Evolutionary conservation across 2,888 invertebrate genomes (phyloP).

Genomic region (Ecliptopera silaceata): DNA sequence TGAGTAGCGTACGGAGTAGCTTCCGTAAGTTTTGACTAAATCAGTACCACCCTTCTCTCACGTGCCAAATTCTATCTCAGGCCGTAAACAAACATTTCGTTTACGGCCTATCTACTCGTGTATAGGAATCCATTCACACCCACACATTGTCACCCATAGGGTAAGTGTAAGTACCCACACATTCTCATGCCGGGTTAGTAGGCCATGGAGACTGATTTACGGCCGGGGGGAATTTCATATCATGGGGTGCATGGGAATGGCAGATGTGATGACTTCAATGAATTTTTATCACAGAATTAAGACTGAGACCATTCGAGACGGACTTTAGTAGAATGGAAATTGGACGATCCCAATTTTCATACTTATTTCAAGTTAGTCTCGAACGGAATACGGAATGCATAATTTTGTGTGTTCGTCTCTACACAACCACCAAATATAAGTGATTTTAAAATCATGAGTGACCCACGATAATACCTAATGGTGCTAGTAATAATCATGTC

Average conservation of each 20-base stretch:
- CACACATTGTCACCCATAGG: constrained; percentile 12
- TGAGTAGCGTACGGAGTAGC: too few relatives aligned
- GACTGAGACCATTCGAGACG: constrained; percentile 8
- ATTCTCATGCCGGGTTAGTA: constrained; percentile 22
- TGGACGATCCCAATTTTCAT: not conserved
- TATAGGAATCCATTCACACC: constrained; percentile 14
- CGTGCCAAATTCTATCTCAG: constrained; percentile 7
- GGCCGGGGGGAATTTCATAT: constrained; percentile 34
- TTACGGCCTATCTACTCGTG: not conserved
- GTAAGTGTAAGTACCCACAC: constrained; percentile 8
- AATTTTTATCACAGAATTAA: constrained; percentile 29
- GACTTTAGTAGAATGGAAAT: not conserved
- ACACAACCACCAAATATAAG: too few relatives aligned
- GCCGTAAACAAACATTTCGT: constrained; percentile 15
- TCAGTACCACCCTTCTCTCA: not conserved
- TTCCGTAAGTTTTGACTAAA: not conserved
- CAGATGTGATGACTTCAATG: constrained; percentile 25
- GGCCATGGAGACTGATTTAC: constrained; percentile 30
- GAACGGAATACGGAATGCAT: not conserved
- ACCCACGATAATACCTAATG: too few relatives aligned
- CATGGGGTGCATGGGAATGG: constrained; percentile 32
- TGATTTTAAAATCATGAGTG: too few relatives aligned
- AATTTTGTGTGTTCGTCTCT: not conserved
- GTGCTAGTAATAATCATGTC: too few relatives aligned
- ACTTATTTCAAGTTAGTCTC: too few relatives aligned